A percentile compares a stretch with the other conserved stretches of the same genome.
Evolutionary conservation across 2,113 vertebrate genomes (phyloP).

Genomic region (Parotia lawesii): DNA sequence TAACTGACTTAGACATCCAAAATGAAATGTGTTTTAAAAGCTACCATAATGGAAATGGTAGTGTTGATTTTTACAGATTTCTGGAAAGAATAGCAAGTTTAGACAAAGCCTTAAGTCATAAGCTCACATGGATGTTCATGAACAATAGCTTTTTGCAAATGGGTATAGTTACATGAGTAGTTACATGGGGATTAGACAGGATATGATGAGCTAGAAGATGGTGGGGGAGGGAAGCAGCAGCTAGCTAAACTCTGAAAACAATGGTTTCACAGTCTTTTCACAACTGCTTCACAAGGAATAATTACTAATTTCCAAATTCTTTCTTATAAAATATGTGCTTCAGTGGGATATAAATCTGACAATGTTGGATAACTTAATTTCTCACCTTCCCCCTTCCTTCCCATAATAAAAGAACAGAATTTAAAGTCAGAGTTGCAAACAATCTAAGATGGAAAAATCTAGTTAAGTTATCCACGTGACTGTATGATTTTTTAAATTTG

Average conservation of each 20-base stretch:
- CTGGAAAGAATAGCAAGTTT: slow-evolving; percentile 4
- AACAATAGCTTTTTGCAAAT: background rate
- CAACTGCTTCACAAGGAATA: background rate
- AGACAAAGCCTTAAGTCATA: background rate
- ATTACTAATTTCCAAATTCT: background rate
- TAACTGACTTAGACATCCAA: background rate
- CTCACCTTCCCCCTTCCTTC: background rate
- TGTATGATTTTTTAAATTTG: background rate
- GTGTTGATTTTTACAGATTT: background rate
- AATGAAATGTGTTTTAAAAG: background rate
- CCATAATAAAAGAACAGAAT: background rate
- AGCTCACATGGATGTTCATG: background rate
- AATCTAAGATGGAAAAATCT: background rate
- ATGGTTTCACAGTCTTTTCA: background rate
- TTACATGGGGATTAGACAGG: background rate
- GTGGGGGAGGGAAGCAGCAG: background rate
- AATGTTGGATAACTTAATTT: background rate
- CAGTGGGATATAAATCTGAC: background rate
- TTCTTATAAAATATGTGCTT: background rate
- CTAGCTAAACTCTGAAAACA: background rate
- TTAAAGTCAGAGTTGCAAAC: background rate
- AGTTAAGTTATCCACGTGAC: background rate
- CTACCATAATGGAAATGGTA: background rate
- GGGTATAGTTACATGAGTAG: background rate
- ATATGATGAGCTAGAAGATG: background rate